A percentile compares a stretch with the other conserved stretches of the same genome.
phyloP scores from a whole-genome alignment of 2,888 invertebrate genomes.

The Seira musarum region DNA sequence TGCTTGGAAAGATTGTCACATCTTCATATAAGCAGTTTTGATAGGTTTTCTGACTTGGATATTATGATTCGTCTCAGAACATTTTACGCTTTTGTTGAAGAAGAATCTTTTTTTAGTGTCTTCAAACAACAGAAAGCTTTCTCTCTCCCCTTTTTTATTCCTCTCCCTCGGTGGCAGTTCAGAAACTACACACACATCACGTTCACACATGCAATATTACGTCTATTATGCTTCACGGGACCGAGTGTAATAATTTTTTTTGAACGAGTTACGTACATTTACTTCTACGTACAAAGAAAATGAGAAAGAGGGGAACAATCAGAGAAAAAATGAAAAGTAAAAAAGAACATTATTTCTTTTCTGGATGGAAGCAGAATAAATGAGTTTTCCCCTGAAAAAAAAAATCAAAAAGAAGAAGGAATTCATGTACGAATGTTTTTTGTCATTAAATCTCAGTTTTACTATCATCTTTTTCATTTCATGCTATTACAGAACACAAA shows the following conservation, averaged over 20 bases:
- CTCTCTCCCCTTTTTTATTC: constrained; percentile 12
- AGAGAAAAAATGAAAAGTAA: constrained; percentile 34
- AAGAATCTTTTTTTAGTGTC: too few relatives aligned
- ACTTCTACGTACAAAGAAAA: constrained; percentile 1
- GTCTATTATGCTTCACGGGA: constrained; percentile 29
- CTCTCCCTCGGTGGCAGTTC: constrained; percentile 11
- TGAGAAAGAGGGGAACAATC: constrained; percentile 32
- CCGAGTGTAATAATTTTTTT: constrained; percentile 22
- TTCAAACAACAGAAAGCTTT: constrained; percentile 26
- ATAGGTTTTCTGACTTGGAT: too few relatives aligned
- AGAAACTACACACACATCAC: constrained; percentile 23
- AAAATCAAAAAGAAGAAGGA: constrained; percentile 13
- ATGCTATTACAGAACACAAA: constrained; percentile 28
- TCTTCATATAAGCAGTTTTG: too few relatives aligned
- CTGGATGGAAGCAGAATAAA: too few relatives aligned
- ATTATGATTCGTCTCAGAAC: too few relatives aligned
- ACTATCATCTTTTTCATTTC: constrained; percentile 29
- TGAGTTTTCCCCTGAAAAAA: too few relatives aligned
- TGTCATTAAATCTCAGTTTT: constrained; percentile 24
- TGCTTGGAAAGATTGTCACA: too few relatives aligned
- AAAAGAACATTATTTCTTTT: constrained; percentile 1
- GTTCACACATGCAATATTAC: constrained; percentile 30
- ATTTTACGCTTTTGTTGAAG: too few relatives aligned
- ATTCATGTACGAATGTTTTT: constrained; percentile 19
- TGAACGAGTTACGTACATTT: too few relatives aligned